Percentiles rank a stretch among this genome's conserved stretches.
These are phyloP conservation scores for Aphodius sticticus DNA, from an alignment of 2,888 invertebrate genomes.

Conservation along the genomic window DNA sequence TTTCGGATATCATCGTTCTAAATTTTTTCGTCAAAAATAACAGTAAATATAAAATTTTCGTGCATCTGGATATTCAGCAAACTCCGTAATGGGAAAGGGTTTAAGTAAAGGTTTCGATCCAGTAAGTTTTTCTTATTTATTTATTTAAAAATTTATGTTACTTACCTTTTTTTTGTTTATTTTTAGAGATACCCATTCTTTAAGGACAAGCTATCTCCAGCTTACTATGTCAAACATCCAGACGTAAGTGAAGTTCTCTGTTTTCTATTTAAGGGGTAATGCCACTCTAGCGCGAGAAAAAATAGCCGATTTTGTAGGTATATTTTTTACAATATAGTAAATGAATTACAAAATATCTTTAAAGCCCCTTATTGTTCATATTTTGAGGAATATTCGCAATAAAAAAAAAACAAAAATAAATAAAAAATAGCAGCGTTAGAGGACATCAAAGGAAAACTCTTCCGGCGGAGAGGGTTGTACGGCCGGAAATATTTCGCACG, in stretches of 20 bases:
- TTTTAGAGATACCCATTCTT: background rate
- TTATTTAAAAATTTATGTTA: background rate
- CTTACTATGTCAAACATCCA: background rate
- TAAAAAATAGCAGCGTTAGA: too few relatives aligned
- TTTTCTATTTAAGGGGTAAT: too few relatives aligned
- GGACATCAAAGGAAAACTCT: too few relatives aligned
- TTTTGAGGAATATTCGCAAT: too few relatives aligned
- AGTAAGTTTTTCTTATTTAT: constrained; percentile 5
- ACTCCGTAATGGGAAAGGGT: background rate
- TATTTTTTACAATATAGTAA: too few relatives aligned
- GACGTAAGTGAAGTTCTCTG: constrained; percentile 18
- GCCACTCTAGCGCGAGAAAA: too few relatives aligned
- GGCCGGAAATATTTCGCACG: too few relatives aligned
- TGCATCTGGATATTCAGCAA: background rate
- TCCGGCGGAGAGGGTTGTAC: too few relatives aligned
- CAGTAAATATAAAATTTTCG: background rate
- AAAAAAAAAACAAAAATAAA: too few relatives aligned
- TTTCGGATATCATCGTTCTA: background rate
- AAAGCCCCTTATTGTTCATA: too few relatives aligned
- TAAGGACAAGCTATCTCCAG: background rate
- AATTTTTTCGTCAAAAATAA: background rate
- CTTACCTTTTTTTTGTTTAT: constrained; percentile 24
- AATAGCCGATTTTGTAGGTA: too few relatives aligned
- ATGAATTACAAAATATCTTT: too few relatives aligned
- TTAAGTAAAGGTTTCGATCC: background rate